Conservation (phyloP, 2,888 invertebrate species). For the Acronicta leporina region DNA sequence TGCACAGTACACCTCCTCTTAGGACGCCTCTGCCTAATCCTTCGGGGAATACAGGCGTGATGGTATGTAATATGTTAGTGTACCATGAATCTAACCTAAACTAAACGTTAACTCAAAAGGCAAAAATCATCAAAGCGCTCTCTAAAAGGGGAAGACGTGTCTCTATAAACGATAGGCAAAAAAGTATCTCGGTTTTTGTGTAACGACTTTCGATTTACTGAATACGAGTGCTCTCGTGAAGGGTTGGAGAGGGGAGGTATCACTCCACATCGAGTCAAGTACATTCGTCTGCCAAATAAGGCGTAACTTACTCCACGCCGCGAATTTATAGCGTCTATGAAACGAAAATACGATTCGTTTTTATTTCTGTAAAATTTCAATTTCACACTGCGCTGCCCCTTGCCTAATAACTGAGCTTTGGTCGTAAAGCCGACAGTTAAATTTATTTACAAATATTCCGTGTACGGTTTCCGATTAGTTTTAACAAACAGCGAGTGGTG, state of each 20-base stretch:
- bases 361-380: constrained; percentile 78
- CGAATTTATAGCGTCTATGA: constrained; percentile 74
- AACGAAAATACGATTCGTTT: constrained; percentile 69
- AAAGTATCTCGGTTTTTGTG: constrained; percentile 82
- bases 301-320: constrained; percentile 78
- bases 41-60: no score
- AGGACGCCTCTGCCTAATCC: no score
- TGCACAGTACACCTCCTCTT: no score
- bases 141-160: constrained; percentile 71
- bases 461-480: constrained; percentile 28
- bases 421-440: constrained; percentile 52
- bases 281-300: constrained; percentile 82
- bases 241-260: constrained; percentile 81
- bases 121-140: constrained; percentile 73
- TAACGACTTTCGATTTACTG: constrained; percentile 86
- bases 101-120: constrained; percentile 66
- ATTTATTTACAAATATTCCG: constrained; percentile 48
- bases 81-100: constrained; percentile 18
- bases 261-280: constrained; percentile 78
- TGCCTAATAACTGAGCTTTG: constrained; percentile 53
- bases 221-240: constrained; percentile 80
- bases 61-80: background rate
- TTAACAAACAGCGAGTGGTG: constrained; percentile 14
- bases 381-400: constrained; percentile 75
- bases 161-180: constrained; percentile 74